Evolutionary conservation across 2,888 invertebrate genomes (phyloP).

Genomic region (Lottia scabra): DNA sequence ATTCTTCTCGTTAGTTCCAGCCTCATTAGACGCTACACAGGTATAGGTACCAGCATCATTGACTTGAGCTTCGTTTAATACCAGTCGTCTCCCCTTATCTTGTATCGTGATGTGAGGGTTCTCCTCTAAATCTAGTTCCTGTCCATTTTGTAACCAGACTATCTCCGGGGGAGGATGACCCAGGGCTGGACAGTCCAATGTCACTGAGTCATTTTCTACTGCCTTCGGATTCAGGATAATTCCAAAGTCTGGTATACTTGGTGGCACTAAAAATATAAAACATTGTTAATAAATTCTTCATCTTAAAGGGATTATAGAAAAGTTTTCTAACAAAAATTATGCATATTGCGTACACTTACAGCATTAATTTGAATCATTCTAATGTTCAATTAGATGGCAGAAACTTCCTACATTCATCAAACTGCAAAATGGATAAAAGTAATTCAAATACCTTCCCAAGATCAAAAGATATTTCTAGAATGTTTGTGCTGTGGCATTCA

Average conservation of each 20-base stretch:
- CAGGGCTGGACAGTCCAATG: constrained; percentile 56
- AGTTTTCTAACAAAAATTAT: too few relatives aligned
- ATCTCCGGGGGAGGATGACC: constrained; percentile 62
- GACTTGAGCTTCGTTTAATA: constrained; percentile 46
- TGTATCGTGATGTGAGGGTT: constrained; percentile 37
- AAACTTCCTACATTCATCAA: too few relatives aligned
- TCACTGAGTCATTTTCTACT: constrained; percentile 61
- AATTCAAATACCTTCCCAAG: too few relatives aligned
- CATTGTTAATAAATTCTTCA: too few relatives aligned
- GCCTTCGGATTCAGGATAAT: constrained; percentile 60
- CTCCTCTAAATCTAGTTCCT: constrained; percentile 38
- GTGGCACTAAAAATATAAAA: constrained; percentile 64
- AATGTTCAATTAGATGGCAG: too few relatives aligned
- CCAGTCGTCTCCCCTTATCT: constrained; percentile 53
- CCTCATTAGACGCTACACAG: constrained; percentile 71
- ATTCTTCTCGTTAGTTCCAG: constrained; percentile 65
- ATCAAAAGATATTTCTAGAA: too few relatives aligned
- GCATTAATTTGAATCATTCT: too few relatives aligned
- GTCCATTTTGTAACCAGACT: constrained; percentile 59
- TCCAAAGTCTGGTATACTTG: constrained; percentile 63
- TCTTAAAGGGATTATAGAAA: too few relatives aligned
- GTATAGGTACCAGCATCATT: constrained; percentile 63
- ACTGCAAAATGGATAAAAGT: too few relatives aligned
- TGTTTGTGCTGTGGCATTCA: too few relatives aligned
- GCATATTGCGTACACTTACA: too few relatives aligned